Evolutionary conservation across 2,888 invertebrate species (phyloP), one percentile per base, ranked within the genome.

Genomic region (Heliconius aoede): DNA sequence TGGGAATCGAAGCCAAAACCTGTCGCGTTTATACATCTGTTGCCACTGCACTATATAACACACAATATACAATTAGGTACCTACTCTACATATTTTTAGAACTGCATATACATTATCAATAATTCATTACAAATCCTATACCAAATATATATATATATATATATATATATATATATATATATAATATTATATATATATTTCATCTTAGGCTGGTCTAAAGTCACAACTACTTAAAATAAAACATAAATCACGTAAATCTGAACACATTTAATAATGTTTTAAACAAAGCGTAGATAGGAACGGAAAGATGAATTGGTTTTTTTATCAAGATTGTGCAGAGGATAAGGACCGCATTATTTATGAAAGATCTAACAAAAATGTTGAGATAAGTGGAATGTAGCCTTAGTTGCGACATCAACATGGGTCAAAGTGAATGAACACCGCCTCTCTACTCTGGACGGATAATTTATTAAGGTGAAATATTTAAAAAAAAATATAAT

Each of bases 241-340:
- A 51, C 13, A 51, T 30, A 30, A 51, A 51, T 67, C 40, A 68
- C 28, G 28, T 68, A 68, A 68, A 68, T 68, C 51, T 68, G 8
- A 68, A 28, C 28, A 28, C 51, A 51, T 51, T 68, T 68, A 68
- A 68, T 68, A 68, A 51, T 51, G 46, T 68, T 68, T 46, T 68
- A 51, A 68, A 68, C 30, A 68, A 68, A 51, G 68, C 51, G 68
- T 30, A n/a, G 68, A 51, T 30, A 68, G 68, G 73, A 40, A 28
- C 69, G 32, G 68, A 40, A 55, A 68, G 62, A 73, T 76, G 76
- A 73, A 76, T 76, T 69, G 76, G 62, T 76, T 76, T 73, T 76
- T 76, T 73, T 73, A 73, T 73, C 73, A 73, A 76, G 73, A 76
- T 76, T 69, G 76, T 64, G 24, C 24, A 28, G 26, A 28, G 71